Conservation (phyloP, 2,113 vertebrate genomes). For the Pipra filicauda region DNA sequence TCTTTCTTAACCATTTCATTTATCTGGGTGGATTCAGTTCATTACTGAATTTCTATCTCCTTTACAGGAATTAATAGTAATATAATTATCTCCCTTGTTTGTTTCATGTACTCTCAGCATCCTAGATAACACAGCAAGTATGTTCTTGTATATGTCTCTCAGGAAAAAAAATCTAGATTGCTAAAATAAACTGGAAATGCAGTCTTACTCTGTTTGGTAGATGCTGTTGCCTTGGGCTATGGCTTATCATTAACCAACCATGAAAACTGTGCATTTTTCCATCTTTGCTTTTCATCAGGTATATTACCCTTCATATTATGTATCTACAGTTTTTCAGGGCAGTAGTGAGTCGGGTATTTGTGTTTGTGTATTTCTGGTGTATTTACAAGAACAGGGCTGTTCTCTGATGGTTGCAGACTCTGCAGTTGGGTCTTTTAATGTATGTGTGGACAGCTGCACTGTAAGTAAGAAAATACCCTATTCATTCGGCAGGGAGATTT, state of each 20-base stretch:
- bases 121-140: background rate
- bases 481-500: background rate
- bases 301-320: background rate
- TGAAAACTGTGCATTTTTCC: background rate
- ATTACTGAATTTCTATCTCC: background rate
- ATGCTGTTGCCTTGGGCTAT: background rate
- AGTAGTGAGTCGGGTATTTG: background rate
- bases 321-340: background rate
- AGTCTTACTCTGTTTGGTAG: background rate
- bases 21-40: background rate
- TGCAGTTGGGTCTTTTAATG: background rate
- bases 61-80: background rate
- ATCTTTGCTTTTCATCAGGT: background rate
- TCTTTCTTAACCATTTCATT: conserved; percentile 38
- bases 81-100: background rate
- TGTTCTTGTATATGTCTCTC: background rate
- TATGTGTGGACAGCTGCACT: background rate
- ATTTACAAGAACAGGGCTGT: background rate
- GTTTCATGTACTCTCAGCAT: background rate
- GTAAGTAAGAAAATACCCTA: background rate
- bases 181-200: background rate
- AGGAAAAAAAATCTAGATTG: background rate
- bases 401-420: background rate
- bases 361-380: background rate
- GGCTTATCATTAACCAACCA: background rate